Evolutionary conservation across 2,797 vertebrate species (phyloP).

Genomic region (Calcarius lapponicus): DNA sequence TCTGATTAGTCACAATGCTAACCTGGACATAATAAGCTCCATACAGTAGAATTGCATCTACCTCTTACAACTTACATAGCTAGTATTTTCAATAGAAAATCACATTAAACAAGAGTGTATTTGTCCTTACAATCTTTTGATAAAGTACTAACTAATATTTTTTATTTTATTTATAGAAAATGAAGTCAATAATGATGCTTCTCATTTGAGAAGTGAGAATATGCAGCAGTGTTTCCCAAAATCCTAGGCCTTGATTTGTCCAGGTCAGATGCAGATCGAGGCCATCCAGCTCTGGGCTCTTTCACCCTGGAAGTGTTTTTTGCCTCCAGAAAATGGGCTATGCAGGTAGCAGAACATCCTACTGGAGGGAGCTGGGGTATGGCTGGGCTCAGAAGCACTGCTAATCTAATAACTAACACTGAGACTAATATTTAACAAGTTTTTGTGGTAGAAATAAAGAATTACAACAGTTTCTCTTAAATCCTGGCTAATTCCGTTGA

Average conservation of each 20-base stretch:
- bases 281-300: not conserved
- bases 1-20: not conserved
- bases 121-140: not conserved
- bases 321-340: not conserved
- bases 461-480: not conserved
- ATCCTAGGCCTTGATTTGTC: not conserved
- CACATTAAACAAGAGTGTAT: not conserved
- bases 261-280: not conserved
- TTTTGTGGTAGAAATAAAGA: not conserved
- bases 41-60: not conserved
- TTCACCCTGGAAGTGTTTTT: not conserved
- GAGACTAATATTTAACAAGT: not conserved
- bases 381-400: not conserved
- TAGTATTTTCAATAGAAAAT: not conserved
- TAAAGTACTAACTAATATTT: not conserved
- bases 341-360: accelerated
- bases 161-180: not conserved
- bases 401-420: not conserved
- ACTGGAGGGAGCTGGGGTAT: not conserved
- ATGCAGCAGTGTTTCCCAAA: not conserved
- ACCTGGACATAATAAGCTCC: not conserved
- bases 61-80: not conserved
- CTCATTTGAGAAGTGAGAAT: not conserved
- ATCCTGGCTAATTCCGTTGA: not conserved
- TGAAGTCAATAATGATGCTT: not conserved